phyloP scores from a whole-genome alignment of 2,888 invertebrate genomes.

The Norana najaformis region DNA sequence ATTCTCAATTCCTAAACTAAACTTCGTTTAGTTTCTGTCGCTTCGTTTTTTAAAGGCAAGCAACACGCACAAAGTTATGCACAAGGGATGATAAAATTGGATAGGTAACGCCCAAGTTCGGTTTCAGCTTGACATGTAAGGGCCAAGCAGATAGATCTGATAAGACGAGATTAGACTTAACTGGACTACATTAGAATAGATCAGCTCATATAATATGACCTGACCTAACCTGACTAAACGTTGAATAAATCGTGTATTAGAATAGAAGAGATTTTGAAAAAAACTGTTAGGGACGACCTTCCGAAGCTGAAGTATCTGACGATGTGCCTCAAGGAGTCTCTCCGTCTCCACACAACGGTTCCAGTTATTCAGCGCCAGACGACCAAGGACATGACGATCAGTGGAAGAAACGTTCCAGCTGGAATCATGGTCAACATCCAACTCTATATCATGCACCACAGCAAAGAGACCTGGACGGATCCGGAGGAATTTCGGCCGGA shows the following conservation, averaged over 20 bases:
- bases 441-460: conserved; percentile 53
- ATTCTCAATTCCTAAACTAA: too few relatives aligned
- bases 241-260: not conserved
- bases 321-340: conserved; percentile 54
- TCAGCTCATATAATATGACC: too few relatives aligned
- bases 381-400: conserved; percentile 48
- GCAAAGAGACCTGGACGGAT: conserved; percentile 51
- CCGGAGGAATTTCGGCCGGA: conserved; percentile 42
- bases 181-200: not conserved
- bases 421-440: conserved; percentile 47
- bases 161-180: not conserved
- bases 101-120: too few relatives aligned
- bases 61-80: too few relatives aligned
- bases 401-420: conserved; percentile 48
- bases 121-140: too few relatives aligned
- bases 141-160: too few relatives aligned
- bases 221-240: too few relatives aligned
- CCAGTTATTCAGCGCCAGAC: conserved; percentile 51
- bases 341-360: conserved; percentile 52
- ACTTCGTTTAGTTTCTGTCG: too few relatives aligned
- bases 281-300: conserved; percentile 52
- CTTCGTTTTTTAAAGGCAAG: too few relatives aligned
- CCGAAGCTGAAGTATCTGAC: conserved; percentile 51
- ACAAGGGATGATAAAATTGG: too few relatives aligned
- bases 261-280: conserved; percentile 29